Evolutionary conservation across 2,888 invertebrate species (phyloP), one percentile per base, ranked within the genome.

Genomic region (Hyposoter dolosus): DNA sequence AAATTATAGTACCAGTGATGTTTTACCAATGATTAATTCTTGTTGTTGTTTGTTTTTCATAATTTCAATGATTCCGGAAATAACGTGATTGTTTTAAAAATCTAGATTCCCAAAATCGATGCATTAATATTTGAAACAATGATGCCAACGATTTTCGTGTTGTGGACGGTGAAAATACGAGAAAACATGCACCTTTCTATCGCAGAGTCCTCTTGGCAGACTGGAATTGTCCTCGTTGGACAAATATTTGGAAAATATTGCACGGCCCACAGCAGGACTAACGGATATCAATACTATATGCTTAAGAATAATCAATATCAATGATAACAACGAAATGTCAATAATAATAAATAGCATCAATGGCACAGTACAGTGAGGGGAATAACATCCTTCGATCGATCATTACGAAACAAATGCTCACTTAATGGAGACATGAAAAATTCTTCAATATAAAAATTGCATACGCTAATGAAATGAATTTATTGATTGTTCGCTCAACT

Each of bases 211-310:
- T 60, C 53, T 75, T 45, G n/a, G 53, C 66, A 69, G 56, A 80
- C 76, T 56, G 40, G 72, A 82, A 63, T 77, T n/a, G 65, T 43
- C 66, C 40, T 40, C 19, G 35, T 50, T 47, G 28, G 45, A 77
- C 35, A 32, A 66, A 66, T 50, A 50, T 28, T 72, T 66, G 72
- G 77, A 85, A 88, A 88, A 87, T 90, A 93, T 93, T 93, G 93
- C 93, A 93, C 92, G 88, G 89, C 90, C 92, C 92, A 86, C 89
- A 90, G 85, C 89, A 90, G 85, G 85, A 89, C 87, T 86, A 89
- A 89, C 88, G 84, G 84, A 87, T 87, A 82, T 86, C 53, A 84
- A 82, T 84, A 83, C 65, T 83, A 83, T 83, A 83, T 84, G 82
- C 84, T 87, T 87, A 86, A 86, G 86, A 88, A 85, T 86, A 88